Evolutionary conservation across 2,113 vertebrate species (phyloP), one percentile per base, ranked within the genome.

Genomic region (Sprattus sprattus): DNA sequence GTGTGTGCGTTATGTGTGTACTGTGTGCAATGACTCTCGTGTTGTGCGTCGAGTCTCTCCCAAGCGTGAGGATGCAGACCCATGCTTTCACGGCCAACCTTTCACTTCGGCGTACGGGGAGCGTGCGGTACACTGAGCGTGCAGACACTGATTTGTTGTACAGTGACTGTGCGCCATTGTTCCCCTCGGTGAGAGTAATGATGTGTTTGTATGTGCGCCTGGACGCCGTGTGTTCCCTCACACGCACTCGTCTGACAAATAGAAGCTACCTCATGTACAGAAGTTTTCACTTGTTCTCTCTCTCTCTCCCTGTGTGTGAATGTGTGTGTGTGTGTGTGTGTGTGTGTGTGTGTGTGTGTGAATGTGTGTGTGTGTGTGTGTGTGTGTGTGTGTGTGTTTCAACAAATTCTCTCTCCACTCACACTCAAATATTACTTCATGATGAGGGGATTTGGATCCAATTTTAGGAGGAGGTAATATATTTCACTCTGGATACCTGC

Each of bases 371-470:
- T 32, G 64, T 10, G n/a, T 10, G n/a, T 64, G 22, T 64, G 60
- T 64, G 60, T 22, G 60, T 64, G 60, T n/a, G n/a, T n/a, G 22
- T n/a, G 20, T 64, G 60, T 64, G 20, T 64, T 64, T n/a, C 11
- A 32, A 71, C 64, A 71, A 71, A 71, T 71, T 32, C 64, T 71
- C 6, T 71, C 64, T 71, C 25, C 64, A 13, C 64, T 28, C 64
- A 71, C 64, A 71, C n/a, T 71, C 64, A 71, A 71, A 71, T 71
- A 71, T 71, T 71, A 71, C n/a, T 25, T 71, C 3, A 32, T 71
- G 64, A 71, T 71, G 64, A 32, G 28, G 28, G 64, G 64, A 71
- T 71, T 71, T 28, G 2, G 64, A 71, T 71, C 64, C 64, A 71
- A 13, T 71, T 71, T 71, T 71, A 2, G 8, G 64, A 28, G 9